A percentile compares a stretch with the other conserved stretches of the same genome.
These are phyloP conservation scores for Caenorhabditis plicata DNA, from an alignment of 2,888 invertebrate species.

Conservation along the genomic window DNA sequence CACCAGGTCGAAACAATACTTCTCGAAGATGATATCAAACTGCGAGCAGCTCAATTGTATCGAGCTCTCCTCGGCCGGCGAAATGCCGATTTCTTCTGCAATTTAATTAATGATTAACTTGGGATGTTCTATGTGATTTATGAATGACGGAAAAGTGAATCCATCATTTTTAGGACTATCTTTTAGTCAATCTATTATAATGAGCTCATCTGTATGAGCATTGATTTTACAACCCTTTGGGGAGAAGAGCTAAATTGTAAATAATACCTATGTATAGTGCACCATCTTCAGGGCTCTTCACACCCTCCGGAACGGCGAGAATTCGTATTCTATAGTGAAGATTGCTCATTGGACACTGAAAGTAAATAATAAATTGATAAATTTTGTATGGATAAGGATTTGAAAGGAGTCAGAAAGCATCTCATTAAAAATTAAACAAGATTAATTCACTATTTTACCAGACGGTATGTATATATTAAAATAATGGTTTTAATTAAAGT, in stretches of 20 bases:
- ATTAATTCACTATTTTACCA: too few species aligned
- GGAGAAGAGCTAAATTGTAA: conserved; percentile 20
- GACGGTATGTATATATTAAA: too few species aligned
- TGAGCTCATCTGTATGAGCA: conserved; percentile 30
- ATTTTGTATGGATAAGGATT: too few species aligned
- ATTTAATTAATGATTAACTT: neutral
- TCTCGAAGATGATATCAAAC: conserved; percentile 59
- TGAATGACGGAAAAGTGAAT: neutral
- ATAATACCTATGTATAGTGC: conserved; percentile 42
- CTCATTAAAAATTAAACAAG: too few species aligned
- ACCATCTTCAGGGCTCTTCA: conserved; percentile 37
- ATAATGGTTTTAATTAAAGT: too few species aligned
- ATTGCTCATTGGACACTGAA: conserved; percentile 29
- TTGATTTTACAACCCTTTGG: too few species aligned
- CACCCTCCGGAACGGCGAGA: conserved; percentile 47
- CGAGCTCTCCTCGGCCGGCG: conserved; percentile 20
- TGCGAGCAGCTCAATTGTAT: conserved; percentile 45
- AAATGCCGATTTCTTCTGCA: conserved; percentile 43
- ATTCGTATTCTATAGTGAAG: conserved; percentile 51
- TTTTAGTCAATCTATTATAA: conserved; percentile 10
- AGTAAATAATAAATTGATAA: too few species aligned
- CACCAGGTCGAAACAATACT: conserved; percentile 60
- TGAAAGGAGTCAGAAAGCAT: too few species aligned
- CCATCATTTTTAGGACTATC: neutral
- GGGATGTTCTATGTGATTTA: neutral